phyloP scores from a whole-genome alignment of 2,888 invertebrate species.

The Apoda limacodes region DNA sequence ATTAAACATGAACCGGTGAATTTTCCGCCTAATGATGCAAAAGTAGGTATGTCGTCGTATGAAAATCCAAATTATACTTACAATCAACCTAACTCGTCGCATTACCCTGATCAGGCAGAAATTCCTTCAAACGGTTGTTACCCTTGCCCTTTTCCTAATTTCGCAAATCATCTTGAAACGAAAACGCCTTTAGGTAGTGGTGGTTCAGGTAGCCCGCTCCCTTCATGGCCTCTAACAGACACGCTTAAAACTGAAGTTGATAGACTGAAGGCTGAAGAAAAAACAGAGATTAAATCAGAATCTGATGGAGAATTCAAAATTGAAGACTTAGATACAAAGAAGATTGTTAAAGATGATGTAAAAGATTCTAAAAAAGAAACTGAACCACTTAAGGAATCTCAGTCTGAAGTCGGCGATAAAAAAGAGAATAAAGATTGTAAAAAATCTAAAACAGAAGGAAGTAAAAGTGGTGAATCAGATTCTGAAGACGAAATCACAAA shows the following conservation, averaged over 20 bases:
- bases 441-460: conserved; percentile 25
- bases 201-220: conserved; percentile 47
- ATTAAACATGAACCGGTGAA: conserved; percentile 31
- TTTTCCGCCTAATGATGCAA: conserved; percentile 32
- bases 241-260: conserved; percentile 51
- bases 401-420: conserved; percentile 22
- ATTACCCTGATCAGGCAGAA: conserved; percentile 35
- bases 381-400: conserved; percentile 21
- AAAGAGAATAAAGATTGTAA: conserved; percentile 21
- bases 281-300: conserved; percentile 60
- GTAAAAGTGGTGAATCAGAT: conserved; percentile 39
- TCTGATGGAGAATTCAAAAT: conserved; percentile 65
- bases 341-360: conserved; percentile 51
- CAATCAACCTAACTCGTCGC: conserved; percentile 31
- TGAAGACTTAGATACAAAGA: conserved; percentile 61
- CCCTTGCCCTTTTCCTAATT: conserved; percentile 38
- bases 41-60: conserved; percentile 33
- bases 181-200: conserved; percentile 52
- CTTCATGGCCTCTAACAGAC: conserved; percentile 56
- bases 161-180: conserved; percentile 43
- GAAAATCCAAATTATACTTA: conserved; percentile 37
- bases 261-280: conserved; percentile 56
- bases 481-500: conserved; percentile 43
- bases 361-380: conserved; percentile 28
- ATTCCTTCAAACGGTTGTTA: conserved; percentile 32